Evolutionary conservation across 2,797 vertebrate species (phyloP).

Genomic region (Phataginus tetradactyla): DNA sequence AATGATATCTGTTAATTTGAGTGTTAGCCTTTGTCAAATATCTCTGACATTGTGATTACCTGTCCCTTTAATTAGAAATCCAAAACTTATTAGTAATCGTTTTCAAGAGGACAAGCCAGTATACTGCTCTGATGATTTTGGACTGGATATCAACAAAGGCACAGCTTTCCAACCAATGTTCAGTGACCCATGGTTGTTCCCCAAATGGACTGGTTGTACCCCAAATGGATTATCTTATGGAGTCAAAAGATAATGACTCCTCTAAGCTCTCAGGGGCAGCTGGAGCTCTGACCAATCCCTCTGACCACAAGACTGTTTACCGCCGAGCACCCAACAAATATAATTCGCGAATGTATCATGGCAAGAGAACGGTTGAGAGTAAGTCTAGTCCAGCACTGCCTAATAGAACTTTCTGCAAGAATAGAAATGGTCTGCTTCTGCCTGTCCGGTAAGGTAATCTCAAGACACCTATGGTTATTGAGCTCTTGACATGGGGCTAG

Average conservation of each 20-base stretch:
- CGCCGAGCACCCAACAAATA: neutral
- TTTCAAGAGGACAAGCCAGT: neutral
- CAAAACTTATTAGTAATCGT: neutral
- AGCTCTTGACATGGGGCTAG: neutral
- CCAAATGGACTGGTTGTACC: neutral
- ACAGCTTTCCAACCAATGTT: neutral
- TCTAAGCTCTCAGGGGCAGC: neutral
- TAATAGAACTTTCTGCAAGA: neutral
- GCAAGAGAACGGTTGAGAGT: slow-evolving; percentile 5
- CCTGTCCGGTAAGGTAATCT: neutral
- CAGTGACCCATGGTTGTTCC: neutral
- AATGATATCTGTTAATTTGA: neutral
- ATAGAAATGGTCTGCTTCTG: neutral
- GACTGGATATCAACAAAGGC: neutral
- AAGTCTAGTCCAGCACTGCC: neutral
- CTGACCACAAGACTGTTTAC: neutral
- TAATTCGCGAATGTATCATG: neutral
- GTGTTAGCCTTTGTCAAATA: slow-evolving; percentile 22
- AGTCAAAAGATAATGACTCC: neutral
- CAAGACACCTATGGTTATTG: neutral
- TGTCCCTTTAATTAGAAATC: slow-evolving; percentile 52
- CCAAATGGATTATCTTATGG: neutral
- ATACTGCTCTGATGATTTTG: neutral
- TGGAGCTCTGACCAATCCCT: neutral
- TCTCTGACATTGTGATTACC: neutral